These are phyloP conservation scores for Chionoecetes opilio DNA, from an alignment of 1,140 invertebrate species.

Conservation along the genomic window DNA sequence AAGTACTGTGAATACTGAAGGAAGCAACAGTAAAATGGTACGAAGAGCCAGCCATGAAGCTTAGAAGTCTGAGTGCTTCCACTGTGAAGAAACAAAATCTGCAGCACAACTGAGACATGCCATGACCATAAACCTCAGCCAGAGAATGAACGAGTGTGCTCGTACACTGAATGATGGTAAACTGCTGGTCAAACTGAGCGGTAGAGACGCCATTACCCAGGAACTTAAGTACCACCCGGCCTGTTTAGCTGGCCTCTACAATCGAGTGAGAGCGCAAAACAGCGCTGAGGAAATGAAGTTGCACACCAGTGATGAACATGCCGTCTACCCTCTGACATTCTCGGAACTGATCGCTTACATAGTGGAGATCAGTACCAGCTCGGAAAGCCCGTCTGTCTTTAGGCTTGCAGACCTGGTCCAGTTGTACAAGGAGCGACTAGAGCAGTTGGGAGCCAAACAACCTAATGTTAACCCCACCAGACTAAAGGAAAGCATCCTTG, in stretches of 20 bases:
- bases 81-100: no score
- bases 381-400: no score
- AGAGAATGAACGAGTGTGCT: background rate
- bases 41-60: no score
- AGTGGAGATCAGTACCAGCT: background rate
- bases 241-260: no score
- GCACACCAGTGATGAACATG: background rate
- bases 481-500: background rate
- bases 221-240: no score
- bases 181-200: no score
- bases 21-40: no score
- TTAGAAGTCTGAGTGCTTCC: no score
- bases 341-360: conserved; percentile 36
- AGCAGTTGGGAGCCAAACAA: background rate
- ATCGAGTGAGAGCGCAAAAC: no score
- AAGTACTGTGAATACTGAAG: no score
- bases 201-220: no score
- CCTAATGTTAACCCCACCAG: background rate
- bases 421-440: background rate
- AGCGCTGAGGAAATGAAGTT: background rate
- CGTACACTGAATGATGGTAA: background rate
- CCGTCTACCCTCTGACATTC: background rate
- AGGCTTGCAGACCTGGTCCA: background rate
- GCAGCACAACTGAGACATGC: background rate
- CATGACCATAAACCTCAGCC: background rate